Evolutionary conservation across 2,888 invertebrate genomes (phyloP).

Genomic region (Sminthurinus aureus): DNA sequence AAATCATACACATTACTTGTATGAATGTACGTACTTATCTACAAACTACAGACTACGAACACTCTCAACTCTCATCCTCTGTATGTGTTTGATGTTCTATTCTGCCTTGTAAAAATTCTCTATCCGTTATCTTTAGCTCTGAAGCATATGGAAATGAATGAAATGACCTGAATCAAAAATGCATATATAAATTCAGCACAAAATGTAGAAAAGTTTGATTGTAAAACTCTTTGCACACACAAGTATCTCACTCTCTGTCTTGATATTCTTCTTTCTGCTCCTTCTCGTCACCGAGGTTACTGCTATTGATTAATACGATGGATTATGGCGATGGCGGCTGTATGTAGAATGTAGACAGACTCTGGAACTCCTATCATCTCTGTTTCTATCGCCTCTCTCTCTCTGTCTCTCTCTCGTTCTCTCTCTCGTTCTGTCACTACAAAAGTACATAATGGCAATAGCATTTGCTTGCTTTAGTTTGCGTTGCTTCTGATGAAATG

Average conservation of each 20-base stretch:
- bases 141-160: slow-evolving; percentile 28
- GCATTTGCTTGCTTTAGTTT: slow-evolving; percentile 17
- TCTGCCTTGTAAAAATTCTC: not conserved
- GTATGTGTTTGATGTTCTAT: too few species aligned
- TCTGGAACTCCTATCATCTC: not conserved
- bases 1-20: not conserved
- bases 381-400: not conserved
- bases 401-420: not conserved
- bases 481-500: slow-evolving; percentile 25
- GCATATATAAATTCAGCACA: slow-evolving; percentile 17
- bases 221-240: not conserved
- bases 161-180: slow-evolving; percentile 38
- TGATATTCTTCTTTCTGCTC: not conserved
- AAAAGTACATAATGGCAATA: slow-evolving; percentile 5
- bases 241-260: not conserved
- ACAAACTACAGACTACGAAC: not conserved
- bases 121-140: slow-evolving; percentile 22
- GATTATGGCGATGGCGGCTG: slow-evolving; percentile 4
- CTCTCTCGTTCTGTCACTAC: not conserved
- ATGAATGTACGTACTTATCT: not conserved
- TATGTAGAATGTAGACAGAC: not conserved
- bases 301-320: slow-evolving; percentile 32
- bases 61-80: too few species aligned
- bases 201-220: not conserved
- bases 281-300: slow-evolving; percentile 23